These are phyloP conservation scores for Didymodactylos carnosus DNA, from an alignment of 2,888 invertebrate genomes.

Conservation along the genomic window DNA sequence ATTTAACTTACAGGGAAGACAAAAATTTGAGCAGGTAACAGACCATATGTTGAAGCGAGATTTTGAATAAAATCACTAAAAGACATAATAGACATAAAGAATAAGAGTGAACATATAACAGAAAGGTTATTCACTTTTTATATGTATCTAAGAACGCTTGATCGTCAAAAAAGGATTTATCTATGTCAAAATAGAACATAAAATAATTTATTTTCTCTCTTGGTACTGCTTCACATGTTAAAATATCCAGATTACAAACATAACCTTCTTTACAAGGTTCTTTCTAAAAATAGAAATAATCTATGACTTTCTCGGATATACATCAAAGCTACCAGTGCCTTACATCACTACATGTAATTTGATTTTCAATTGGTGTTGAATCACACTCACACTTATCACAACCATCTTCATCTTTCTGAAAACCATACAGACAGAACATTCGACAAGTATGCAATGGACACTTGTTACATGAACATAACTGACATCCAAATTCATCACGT, in stretches of 20 bases:
- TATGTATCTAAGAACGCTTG: background rate
- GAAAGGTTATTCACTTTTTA: background rate
- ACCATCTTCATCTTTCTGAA: background rate
- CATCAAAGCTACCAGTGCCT: background rate
- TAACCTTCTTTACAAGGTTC: background rate
- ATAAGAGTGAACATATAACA: background rate
- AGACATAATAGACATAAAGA: background rate
- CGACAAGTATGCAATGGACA: background rate
- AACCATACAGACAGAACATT: background rate
- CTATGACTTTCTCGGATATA: background rate
- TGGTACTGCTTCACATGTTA: background rate
- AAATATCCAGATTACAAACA: background rate
- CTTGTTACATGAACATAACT: background rate
- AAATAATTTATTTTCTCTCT: no score
- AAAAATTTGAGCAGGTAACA: background rate
- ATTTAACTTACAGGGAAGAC: background rate
- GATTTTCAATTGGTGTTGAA: background rate
- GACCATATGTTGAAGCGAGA: background rate
- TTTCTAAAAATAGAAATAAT: background rate
- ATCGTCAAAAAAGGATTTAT: background rate
- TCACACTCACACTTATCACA: background rate
- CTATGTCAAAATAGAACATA: background rate
- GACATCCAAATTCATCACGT: background rate
- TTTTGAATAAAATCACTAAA: background rate
- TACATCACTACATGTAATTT: background rate